Evolutionary conservation across 2,113 vertebrate genomes (phyloP), one percentile per base, ranked within the genome.

Genomic region (Hippoglossus stenolepis): DNA sequence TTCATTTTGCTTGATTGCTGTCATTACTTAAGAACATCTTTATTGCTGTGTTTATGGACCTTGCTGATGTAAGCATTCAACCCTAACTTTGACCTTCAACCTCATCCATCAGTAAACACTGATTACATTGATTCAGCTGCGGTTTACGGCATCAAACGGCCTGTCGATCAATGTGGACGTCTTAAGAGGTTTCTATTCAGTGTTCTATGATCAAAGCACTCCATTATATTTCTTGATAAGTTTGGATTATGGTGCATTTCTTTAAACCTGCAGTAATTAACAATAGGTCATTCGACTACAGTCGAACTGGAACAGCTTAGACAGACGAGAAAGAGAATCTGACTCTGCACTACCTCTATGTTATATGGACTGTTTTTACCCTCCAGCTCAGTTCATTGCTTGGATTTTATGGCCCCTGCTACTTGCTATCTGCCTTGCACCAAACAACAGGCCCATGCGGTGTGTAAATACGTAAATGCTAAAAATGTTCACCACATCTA

Each of bases 111-210:
- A 49, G 17, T n/a, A 47, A 70, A 2, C 49, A 68, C 21, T 40
- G n/a, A 40, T 24, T 43, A 11, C 53, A 57, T 59, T 26, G 67
- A 70, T 70, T 56, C 11, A 6, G 15, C 54, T 70, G 53, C 38
- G 6, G 26, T 53, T 51, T 18, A 51, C 17, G 0, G 15, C 12
- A 21, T 53, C 28, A 38, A 23, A 17, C 20, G 14, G 9, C 11
- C 54, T 59, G 54, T 70, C 14, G 57, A 5, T 57, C 54, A 70
- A 58, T 45, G 21, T 24, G 54, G 35, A 57, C 2, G 53, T 10
- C 12, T 68, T 2, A 2, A 7, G 51, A 67, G 31, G 21, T 18
- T 18, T 18, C 21, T 20, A 3, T 20, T 57, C 10, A 11, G 23
- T 43, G 40, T 43, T 13, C 31, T 11, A 43, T 43, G 40, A 43